Base-by-base conservation (phyloP, 2,888 invertebrate species). In the Diarsia mendica region DNA sequence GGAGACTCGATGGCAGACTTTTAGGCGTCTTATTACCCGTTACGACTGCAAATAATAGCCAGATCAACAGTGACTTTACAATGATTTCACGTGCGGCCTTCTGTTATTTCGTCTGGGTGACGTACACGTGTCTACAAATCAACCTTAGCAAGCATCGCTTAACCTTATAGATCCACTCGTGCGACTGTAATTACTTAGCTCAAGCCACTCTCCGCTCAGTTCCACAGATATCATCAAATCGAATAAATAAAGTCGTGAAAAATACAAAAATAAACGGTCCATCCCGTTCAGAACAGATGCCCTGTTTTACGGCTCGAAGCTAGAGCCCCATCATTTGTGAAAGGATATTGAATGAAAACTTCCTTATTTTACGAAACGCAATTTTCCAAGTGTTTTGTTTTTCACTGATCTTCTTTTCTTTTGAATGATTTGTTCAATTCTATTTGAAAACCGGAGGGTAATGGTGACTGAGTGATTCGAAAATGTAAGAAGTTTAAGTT, bases 361-460 rank as follows among this genome's bases (percentile, higher is more conserved):
- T 79, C 79, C 74, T 77, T 84, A 75, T 76, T 70, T 85, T 72
- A 70, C 74, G 64, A 79, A 85, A 80, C 76, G 72, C 83, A 83
- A 86, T 86, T 85, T 74, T 77, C 73, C 69, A 64, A 86, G 71
- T 86, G 77, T 85, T 78, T 80, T 85, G 86, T 86, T 85, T 79
- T 83, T 75, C 63, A 61, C 72, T 69, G 65, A 72, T 79, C 55
- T 76, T 51, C 72, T 76, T 53, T 72, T 70, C 44, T 64, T 76
- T 72, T 72, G 55, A 76, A 79, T 80, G 68, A 82, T 83, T 84
- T 76, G 67, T 67, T 67, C 75, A 67, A 85, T 79, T 67, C 72
- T 66, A 23, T 86, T 70, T 72, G 71, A 67, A 79, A 75, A 82
- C 28, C 46, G 49, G 33, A 72, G n/a, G n/a, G 74, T 79, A 74